phyloP scores from a whole-genome alignment of 1,140 invertebrate species.

The Nephila pilipes region DNA sequence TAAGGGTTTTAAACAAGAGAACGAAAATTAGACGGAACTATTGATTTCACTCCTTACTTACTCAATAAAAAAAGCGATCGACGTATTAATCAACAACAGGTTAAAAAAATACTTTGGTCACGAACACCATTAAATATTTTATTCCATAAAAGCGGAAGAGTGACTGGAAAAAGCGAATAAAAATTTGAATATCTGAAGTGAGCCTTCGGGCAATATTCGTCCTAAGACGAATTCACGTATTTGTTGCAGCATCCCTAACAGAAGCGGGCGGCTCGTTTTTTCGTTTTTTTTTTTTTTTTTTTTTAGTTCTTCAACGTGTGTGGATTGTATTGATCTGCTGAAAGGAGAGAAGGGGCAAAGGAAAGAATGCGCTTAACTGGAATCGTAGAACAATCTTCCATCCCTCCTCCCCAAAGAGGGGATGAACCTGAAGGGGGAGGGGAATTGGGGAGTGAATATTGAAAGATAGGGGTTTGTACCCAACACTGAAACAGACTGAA shows the following conservation, averaged over 20 bases:
- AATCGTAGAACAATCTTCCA: constrained; percentile 33
- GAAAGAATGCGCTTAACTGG: constrained; percentile 30
- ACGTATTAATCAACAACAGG: constrained; percentile 16
- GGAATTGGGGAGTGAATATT: not conserved
- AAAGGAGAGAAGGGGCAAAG: constrained; percentile 18
- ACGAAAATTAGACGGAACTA: constrained; percentile 4
- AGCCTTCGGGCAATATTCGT: constrained; percentile 1
- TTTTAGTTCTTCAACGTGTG: constrained; percentile 34
- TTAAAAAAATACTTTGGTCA: not conserved
- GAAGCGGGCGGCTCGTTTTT: not conserved
- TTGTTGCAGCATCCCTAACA: constrained; percentile 20
- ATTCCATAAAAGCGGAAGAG: constrained; percentile 1
- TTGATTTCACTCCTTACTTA: not conserved
- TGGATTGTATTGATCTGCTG: constrained; percentile 34
- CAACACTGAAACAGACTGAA: not conserved
- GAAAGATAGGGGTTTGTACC: constrained; percentile 37
- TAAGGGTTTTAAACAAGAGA: not conserved
- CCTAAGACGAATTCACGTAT: constrained; percentile 27
- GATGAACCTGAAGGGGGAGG: not conserved
- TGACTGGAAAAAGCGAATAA: not conserved
- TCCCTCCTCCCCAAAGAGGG: not conserved
- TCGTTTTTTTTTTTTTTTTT: not conserved
- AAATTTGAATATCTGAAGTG: constrained; percentile 17
- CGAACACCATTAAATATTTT: constrained; percentile 28
- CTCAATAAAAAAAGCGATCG: not conserved